These are phyloP conservation scores for Xiphophorus couchianus DNA, from an alignment of 2,113 vertebrate species.

Conservation along the genomic window DNA sequence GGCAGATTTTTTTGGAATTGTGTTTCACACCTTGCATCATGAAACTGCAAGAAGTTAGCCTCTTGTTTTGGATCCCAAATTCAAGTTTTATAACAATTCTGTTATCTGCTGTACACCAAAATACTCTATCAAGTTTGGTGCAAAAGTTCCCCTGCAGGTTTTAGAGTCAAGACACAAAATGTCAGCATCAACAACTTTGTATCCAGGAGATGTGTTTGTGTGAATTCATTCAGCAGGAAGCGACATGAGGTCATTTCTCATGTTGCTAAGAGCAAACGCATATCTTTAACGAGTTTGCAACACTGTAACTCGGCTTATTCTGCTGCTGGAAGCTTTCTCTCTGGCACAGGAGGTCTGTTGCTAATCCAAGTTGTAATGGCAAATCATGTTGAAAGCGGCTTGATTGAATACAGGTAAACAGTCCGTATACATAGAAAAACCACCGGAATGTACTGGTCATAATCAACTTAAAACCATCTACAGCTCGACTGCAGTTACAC, in stretches of 20 bases:
- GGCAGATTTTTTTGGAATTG: not conserved
- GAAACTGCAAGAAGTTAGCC: not conserved
- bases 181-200: not conserved
- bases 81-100: too few relatives aligned
- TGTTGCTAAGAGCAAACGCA: not conserved
- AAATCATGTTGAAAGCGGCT: not conserved
- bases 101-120: too few relatives aligned
- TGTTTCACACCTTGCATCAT: not conserved
- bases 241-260: not conserved
- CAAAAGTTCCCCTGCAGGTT: not conserved
- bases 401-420: conserved; percentile 1
- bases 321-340: not conserved
- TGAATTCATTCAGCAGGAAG: not conserved
- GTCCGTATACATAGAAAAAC: not conserved
- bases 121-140: not conserved
- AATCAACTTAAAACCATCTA: not conserved
- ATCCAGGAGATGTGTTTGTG: not conserved
- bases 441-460: not conserved
- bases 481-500: too few relatives aligned
- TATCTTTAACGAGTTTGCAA: not conserved
- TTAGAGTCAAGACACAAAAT: not conserved
- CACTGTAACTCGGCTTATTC: not conserved
- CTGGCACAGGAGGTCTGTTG: not conserved
- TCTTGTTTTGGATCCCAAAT: not conserved
- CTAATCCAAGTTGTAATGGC: not conserved